Evolutionary conservation across 23 tunicate species (phyloP), one percentile per base, ranked within the genome.

Genomic region (Clavelina lepadiformis): DNA sequence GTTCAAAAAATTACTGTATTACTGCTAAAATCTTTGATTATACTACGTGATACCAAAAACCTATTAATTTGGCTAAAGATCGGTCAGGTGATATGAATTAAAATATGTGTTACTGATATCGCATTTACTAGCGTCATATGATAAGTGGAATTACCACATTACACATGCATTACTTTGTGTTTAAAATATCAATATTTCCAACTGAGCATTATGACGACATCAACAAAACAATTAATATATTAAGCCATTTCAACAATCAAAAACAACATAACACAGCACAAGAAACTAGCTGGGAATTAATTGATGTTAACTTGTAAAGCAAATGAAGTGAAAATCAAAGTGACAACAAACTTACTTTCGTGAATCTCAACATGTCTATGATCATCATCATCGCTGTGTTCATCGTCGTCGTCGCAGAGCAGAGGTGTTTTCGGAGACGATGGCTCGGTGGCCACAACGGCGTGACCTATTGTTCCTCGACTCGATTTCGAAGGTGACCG

Each of bases 341-440:
- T 18, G 22, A 20, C 59, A 6, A 11, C 5, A 7, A 65, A 73
- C 97, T 69, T 52, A 89, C 97, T 89, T 58, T 89, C 89, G 35
- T 88, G 96, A 66, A 28, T 49, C n/a, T 75, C 80, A 26, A 86
- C 74, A 55, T 89, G 97, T 57, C 73, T 62, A 50, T 71, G 82
- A 13, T 86, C 80, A 35, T 85, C 93, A 27, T 86, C 95, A 13
- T 34, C 76, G 15, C 35, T 61, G 5, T 73, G 78, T 3, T 74
- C 79, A 0, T 89, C 97, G 29, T 75, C 83, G 28, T 68, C 58
- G 65, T 71, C 80, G 63, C 83, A 54, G 6, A 89, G 75, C 31
- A 89, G 71, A 33, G 97, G 97, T 26, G 88, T 86, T 51, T 89
- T 89, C 11, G 97, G 97, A 0, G 97, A 89, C 29, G 81, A 55